A percentile compares a stretch with the other conserved stretches of the same genome.
These are phyloP conservation scores for Neuroterus valhalla DNA, from an alignment of 1,140 invertebrate genomes.

Conservation along the genomic window DNA sequence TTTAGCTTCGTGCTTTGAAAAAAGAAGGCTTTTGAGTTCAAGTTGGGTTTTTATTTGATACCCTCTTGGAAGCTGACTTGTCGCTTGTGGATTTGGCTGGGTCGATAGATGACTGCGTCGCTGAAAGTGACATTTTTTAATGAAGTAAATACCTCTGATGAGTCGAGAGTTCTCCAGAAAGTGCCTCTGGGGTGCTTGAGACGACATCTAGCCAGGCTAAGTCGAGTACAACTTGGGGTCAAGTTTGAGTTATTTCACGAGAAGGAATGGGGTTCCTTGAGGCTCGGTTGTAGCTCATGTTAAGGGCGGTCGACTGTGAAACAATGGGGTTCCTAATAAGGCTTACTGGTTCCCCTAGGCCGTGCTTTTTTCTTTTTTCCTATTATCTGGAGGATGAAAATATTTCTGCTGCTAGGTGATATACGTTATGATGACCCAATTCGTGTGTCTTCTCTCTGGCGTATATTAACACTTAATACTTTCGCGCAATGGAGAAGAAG, in stretches of 20 bases:
- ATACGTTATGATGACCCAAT: no score
- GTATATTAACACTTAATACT: no score
- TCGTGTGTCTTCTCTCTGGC: no score
- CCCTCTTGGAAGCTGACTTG: background rate
- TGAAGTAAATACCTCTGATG: constrained; percentile 44
- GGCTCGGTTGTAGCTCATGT: background rate
- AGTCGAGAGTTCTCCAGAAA: constrained; percentile 35
- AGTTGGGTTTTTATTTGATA: constrained; percentile 10
- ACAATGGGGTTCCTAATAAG: background rate
- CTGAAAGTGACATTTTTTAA: constrained; percentile 31
- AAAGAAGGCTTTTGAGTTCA: background rate
- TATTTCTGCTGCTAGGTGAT: background rate
- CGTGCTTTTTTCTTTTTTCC: background rate
- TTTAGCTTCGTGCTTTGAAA: background rate
- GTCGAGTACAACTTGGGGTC: constrained; percentile 39
- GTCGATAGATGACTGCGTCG: background rate
- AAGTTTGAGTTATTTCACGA: constrained; percentile 41
- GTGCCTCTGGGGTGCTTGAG: constrained; percentile 30
- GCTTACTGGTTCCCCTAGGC: constrained; percentile 26
- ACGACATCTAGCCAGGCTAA: constrained; percentile 40
- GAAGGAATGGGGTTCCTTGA: constrained; percentile 38
- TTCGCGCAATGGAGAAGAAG: no score
- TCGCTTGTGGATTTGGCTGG: constrained; percentile 32
- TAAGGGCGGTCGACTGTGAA: constrained; percentile 25
- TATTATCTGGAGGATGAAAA: background rate